Evolutionary conservation across 2,888 invertebrate species (phyloP).

Genomic region (Lacanobia oleracea): DNA sequence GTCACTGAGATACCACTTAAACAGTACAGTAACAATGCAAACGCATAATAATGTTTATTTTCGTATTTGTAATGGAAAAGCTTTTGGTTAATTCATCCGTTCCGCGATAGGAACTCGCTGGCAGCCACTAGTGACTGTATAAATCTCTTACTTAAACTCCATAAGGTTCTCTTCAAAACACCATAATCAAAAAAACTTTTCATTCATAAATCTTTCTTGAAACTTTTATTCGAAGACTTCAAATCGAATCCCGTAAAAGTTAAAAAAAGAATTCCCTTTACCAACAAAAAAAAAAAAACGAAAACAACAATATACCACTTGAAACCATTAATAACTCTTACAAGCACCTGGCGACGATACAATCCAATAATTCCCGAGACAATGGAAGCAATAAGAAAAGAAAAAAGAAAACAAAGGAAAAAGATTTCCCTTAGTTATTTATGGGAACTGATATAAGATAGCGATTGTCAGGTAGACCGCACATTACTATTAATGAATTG

Average conservation of each 20-base stretch:
- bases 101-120: too few species aligned
- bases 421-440: conserved; percentile 53
- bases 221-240: background rate
- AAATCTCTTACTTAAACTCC: too few species aligned
- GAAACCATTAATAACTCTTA: conserved; percentile 39
- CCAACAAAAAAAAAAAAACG: background rate
- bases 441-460: conserved; percentile 43
- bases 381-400: conserved; percentile 46
- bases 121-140: too few species aligned
- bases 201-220: background rate
- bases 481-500: conserved; percentile 34
- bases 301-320: background rate
- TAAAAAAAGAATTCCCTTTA: background rate
- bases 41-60: too few species aligned
- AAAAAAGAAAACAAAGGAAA: conserved; percentile 34
- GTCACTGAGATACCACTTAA: too few species aligned
- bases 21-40: too few species aligned
- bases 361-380: conserved; percentile 51
- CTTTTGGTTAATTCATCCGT: too few species aligned
- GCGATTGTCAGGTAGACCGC: conserved; percentile 15
- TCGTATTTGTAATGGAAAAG: too few species aligned
- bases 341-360: conserved; percentile 44
- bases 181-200: background rate
- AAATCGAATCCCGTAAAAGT: background rate
- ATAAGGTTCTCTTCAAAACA: too few species aligned